phyloP scores from a whole-genome alignment of 2,888 invertebrate genomes.

The Steinernema carpocapsae region DNA sequence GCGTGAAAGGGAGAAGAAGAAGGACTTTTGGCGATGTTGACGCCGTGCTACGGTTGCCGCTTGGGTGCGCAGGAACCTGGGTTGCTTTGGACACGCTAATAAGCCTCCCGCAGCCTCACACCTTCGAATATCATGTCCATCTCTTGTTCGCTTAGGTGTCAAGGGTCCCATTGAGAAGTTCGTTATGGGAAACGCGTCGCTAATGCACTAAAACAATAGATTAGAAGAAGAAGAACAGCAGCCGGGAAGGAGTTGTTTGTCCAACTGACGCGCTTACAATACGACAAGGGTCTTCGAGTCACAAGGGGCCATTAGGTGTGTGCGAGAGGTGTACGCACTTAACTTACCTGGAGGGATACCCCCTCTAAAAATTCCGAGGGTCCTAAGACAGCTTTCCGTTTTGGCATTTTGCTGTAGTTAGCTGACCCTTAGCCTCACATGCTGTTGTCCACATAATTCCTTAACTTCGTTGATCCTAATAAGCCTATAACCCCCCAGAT shows the following conservation, averaged over 20 bases:
- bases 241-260: neutral
- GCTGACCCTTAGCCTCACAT: no score
- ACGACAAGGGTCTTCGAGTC: no score
- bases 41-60: neutral
- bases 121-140: no score
- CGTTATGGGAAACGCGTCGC: neutral
- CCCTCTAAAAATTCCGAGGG: no score
- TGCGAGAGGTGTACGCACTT: neutral
- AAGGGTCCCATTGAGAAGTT: neutral
- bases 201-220: constrained; percentile 28
- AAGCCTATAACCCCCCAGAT: neutral
- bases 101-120: no score
- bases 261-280: constrained; percentile 22
- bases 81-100: no score
- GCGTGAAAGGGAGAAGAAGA: constrained; percentile 15
- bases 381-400: no score
- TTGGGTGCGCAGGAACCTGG: neutral
- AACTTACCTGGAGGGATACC: no score
- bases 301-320: constrained; percentile 17
- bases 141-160: no score
- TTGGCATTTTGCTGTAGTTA: neutral
- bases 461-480: neutral
- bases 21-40: neutral
- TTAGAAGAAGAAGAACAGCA: constrained; percentile 13
- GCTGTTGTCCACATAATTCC: no score